A percentile compares a stretch with the other conserved stretches of the same genome.
These are phyloP conservation scores for Magallana ariakensis DNA, from an alignment of 1,140 invertebrate species.

Conservation along the genomic window DNA sequence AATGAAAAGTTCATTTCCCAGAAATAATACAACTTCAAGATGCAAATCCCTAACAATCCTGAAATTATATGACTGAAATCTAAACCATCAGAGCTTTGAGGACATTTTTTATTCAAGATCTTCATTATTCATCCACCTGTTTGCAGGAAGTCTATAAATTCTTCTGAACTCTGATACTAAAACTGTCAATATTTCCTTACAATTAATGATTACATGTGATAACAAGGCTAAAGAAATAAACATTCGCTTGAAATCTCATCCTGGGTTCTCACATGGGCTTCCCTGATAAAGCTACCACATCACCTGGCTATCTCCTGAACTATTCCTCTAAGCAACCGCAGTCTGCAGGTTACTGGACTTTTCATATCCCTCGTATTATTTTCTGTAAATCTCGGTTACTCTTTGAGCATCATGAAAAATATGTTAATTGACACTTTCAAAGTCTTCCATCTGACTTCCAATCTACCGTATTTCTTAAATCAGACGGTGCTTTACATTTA, in stretches of 20 bases:
- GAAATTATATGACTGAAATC: no score
- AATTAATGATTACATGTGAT: neutral
- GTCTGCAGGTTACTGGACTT: neutral
- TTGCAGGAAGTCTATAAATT: neutral
- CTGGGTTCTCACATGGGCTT: neutral
- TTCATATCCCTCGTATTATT: neutral
- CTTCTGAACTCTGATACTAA: neutral
- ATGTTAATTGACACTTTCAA: neutral
- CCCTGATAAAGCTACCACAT: neutral
- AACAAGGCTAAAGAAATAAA: neutral
- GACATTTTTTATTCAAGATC: no score
- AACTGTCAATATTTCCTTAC: constrained; percentile 11
- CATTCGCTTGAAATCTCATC: neutral
- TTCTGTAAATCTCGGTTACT: neutral
- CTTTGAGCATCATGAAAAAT: neutral
- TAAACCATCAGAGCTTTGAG: no score
- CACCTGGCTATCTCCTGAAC: neutral
- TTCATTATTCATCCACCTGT: no score
- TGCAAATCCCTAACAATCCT: no score
- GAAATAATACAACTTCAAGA: no score
- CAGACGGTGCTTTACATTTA: neutral
- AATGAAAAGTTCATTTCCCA: no score
- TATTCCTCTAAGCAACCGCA: neutral
- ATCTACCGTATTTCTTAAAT: neutral
- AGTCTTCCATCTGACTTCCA: neutral